phyloP scores from a whole-genome alignment of 2,797 vertebrate species.

The Varecia variegata region DNA sequence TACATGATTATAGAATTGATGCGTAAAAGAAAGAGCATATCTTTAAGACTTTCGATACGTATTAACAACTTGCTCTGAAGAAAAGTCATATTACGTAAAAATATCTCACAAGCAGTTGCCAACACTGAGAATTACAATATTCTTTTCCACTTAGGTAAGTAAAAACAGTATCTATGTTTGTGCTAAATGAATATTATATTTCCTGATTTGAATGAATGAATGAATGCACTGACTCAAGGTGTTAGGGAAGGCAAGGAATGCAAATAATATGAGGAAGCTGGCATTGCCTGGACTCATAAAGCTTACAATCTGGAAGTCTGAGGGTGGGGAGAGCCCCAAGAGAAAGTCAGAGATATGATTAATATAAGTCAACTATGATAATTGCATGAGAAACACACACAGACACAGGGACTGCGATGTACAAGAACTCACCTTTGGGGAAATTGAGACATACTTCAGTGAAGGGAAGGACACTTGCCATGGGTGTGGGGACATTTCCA shows the following conservation, averaged over 20 bases:
- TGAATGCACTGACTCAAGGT: not conserved
- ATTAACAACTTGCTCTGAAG: not conserved
- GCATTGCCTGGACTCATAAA: not conserved
- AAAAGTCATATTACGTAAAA: not conserved
- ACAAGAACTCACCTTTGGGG: not conserved
- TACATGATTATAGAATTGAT: not conserved
- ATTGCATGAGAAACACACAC: not conserved
- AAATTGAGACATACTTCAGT: not conserved
- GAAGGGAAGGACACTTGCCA: not conserved
- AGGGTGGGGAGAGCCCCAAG: not conserved
- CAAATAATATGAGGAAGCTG: not conserved
- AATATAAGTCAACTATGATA: not conserved
- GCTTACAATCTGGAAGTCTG: not conserved
- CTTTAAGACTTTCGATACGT: not conserved
- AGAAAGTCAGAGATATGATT: not conserved
- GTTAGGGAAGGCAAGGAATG: not conserved
- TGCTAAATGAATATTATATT: not conserved
- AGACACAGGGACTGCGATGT: not conserved
- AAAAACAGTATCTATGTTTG: not conserved
- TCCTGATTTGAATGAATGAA: not conserved
- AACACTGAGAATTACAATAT: not conserved
- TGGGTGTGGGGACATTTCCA: not conserved
- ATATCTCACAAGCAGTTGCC: not conserved
- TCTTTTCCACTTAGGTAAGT: not conserved
- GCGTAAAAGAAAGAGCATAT: not conserved